phyloP scores from a whole-genome alignment of 2,888 invertebrate species.

The Drosophila neoperkinsi region DNA sequence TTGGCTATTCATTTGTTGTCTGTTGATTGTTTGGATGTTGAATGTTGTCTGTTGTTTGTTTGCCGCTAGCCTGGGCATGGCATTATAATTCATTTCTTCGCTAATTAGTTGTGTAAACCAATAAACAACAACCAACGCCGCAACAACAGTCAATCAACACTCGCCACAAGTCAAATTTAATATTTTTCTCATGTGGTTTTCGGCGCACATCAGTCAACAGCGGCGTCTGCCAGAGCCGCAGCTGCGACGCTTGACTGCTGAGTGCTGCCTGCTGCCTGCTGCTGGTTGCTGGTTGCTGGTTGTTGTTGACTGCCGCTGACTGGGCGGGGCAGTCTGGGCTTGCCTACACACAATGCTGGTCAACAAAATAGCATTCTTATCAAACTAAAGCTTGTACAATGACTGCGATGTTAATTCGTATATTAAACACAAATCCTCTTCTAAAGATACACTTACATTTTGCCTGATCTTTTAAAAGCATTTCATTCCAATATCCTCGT shows the following conservation, averaged over 20 bases:
- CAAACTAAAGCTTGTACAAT: neutral
- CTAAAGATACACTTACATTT: neutral
- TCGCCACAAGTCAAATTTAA: constrained; percentile 44
- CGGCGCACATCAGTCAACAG: constrained; percentile 56
- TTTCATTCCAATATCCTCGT: neutral
- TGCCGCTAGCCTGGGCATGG: constrained; percentile 27
- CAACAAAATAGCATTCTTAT: neutral
- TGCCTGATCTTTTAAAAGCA: neutral
- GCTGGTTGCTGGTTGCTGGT: neutral
- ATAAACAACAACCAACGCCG: constrained; percentile 43
- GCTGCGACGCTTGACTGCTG: constrained; percentile 3
- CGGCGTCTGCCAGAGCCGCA: constrained; percentile 32
- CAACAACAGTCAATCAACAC: constrained; percentile 47
- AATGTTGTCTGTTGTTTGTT: constrained; percentile 16
- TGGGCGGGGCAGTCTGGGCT: constrained; percentile 25
- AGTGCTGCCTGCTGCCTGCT: neutral
- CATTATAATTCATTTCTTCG: constrained; percentile 54
- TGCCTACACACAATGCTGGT: constrained; percentile 2
- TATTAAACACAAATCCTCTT: neutral
- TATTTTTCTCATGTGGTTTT: constrained; percentile 57
- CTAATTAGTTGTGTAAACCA: constrained; percentile 67
- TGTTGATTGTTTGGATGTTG: constrained; percentile 16
- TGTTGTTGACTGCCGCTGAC: neutral
- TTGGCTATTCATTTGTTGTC: constrained; percentile 3
- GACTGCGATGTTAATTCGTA: neutral